Base-by-base conservation (phyloP, 2,888 invertebrate genomes). In the Isotomurus palustris region DNA sequence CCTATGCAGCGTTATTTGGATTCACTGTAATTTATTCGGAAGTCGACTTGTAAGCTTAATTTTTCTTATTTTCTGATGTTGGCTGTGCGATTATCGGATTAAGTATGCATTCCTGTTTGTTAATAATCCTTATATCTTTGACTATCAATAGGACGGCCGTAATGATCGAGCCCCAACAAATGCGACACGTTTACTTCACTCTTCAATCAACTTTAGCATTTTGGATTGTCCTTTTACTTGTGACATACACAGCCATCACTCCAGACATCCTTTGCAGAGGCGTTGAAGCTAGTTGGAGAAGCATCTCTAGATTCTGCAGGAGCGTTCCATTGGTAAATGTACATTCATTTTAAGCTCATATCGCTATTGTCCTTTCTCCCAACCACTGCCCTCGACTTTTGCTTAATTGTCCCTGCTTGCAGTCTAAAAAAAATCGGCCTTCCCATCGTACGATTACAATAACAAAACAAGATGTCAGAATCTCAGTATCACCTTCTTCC, bases 1-100 rank as follows among this genome's bases (percentile, higher is more conserved):
- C 85, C 0, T 77, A 85, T 62, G 21, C 82, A 2, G 54, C 74
- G 2, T 85, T 84, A 70, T 71, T 85, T 4, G 41, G 72, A 6
- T 78, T 82, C 62, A 81, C 83, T 17, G 66, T 78, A 0, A 43
- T 78, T 14, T 87, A 85, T 73, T 82, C 84, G 1, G 68, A 79
- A 1, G 62, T 84, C 22, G 72, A 80, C 66, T 52, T 79, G 86
- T 86, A 74, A 83, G 85, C 29, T 22, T 22, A 17, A 22, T 38
- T 4, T 19, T 8, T 27, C 17, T 25, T 35, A 24, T 27, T 3
- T 40, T 19, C 6, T 14, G 35, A 32, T 52, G 19, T 10, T 2
- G 6, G n/a, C n/a, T 24, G 14, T 40, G 8, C 25, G n/a, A 29
- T 28, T 48, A 21, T 40, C 12, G 21, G 12, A 32, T 32, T 58